Conservation (phyloP, 2,113 vertebrate genomes). For the Paraplagusia blochii region DNA sequence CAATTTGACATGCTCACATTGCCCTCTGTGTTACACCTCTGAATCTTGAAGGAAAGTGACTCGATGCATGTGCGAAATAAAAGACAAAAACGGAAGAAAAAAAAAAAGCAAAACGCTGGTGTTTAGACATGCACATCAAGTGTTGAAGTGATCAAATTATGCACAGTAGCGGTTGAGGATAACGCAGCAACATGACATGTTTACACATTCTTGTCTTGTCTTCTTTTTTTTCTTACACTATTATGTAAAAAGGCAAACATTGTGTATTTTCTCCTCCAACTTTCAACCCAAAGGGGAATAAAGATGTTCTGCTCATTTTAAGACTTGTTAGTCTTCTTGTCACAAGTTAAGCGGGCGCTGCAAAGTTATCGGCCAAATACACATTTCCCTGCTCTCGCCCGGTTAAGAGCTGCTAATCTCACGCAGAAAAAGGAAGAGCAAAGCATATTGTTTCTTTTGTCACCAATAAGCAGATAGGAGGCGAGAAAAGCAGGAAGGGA, state of each 20-base stretch:
- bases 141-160: slow-evolving; percentile 1
- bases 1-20: slow-evolving; percentile 47
- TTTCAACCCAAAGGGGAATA: slow-evolving; percentile 39
- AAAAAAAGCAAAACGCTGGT: background rate
- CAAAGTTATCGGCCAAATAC: slow-evolving; percentile 79
- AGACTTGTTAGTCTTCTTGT: slow-evolving; percentile 49
- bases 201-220: slow-evolving; percentile 19
- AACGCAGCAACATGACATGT: slow-evolving; percentile 1
- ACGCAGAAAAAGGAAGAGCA: slow-evolving; percentile 57
- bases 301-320: slow-evolving; percentile 52
- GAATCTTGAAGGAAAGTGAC: slow-evolving; percentile 9
- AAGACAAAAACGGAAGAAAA: background rate
- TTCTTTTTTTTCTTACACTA: slow-evolving; percentile 12
- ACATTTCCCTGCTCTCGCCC: slow-evolving; percentile 68
- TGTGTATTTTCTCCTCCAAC: slow-evolving; percentile 50
- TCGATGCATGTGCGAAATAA: background rate
- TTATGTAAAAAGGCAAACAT: slow-evolving; percentile 22
- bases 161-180: slow-evolving; percentile 2
- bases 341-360: slow-evolving; percentile 65
- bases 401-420: slow-evolving; percentile 73
- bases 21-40: background rate
- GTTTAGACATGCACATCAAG: background rate
- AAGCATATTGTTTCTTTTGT: slow-evolving; percentile 77
- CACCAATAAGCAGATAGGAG: slow-evolving; percentile 76
- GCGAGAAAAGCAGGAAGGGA: slow-evolving; percentile 56